Conservation (phyloP, 1,140 invertebrate species). For the Coboldia fuscipes region DNA sequence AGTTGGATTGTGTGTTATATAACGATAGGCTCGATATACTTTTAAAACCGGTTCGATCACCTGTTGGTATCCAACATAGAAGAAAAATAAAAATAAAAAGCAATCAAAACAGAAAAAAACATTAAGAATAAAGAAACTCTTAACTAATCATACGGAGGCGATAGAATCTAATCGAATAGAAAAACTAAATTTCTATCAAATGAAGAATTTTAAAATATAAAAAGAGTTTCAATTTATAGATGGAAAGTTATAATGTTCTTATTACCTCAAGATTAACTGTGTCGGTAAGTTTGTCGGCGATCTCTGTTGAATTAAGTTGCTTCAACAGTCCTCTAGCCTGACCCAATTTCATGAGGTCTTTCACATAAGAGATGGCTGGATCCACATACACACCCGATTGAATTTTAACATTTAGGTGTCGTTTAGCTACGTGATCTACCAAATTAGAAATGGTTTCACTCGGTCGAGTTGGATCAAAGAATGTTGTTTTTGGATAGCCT, state of each 20-base stretch:
- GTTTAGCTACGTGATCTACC: slow-evolving; percentile 39
- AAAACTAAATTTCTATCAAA: too few relatives aligned
- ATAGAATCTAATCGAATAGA: too few relatives aligned
- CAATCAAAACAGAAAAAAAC: not conserved
- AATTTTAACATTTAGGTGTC: slow-evolving; percentile 45
- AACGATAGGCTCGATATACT: slow-evolving; percentile 53
- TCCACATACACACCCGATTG: slow-evolving; percentile 49
- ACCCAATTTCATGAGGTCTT: slow-evolving; percentile 41
- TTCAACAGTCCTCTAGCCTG: slow-evolving; percentile 36
- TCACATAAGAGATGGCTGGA: slow-evolving; percentile 45
- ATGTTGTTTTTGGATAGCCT: slow-evolving; percentile 43
- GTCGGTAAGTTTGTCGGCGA: slow-evolving; percentile 53
- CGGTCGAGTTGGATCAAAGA: slow-evolving; percentile 43
- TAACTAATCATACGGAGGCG: too few relatives aligned
- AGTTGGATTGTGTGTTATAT: slow-evolving; percentile 37
- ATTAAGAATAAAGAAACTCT: not conserved
- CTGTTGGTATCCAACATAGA: too few relatives aligned
- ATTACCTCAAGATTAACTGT: slow-evolving; percentile 46
- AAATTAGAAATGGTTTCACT: slow-evolving; percentile 41
- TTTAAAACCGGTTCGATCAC: slow-evolving; percentile 53
- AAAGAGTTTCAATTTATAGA: not conserved
- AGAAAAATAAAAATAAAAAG: slow-evolving; percentile 4
- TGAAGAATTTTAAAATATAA: not conserved
- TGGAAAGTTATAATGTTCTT: slow-evolving; percentile 5
- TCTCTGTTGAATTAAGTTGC: slow-evolving; percentile 29